Evolutionary conservation across 2,113 vertebrate species (phyloP), one percentile per base, ranked within the genome.

Genomic region (Andinoacara biseriatus): DNA sequence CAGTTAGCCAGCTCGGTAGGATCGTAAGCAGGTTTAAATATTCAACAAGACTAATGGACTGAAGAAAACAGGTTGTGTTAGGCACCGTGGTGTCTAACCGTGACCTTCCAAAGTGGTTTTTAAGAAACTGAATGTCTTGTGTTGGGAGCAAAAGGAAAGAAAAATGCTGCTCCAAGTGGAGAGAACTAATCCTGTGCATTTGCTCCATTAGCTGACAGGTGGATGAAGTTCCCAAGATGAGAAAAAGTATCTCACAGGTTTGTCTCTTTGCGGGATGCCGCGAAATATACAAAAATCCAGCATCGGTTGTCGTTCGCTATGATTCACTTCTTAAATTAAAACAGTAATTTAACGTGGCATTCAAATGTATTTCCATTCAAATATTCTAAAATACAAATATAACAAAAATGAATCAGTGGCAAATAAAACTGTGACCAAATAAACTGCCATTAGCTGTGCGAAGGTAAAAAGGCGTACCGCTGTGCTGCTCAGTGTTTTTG

Each of bases 361-460:
- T 46, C 43, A 46, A 46, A 46, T 46, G 15, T 46, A 15, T 46
- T 24, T 46, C 8, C 22, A 26, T 67, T 1, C 63, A 14, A 26
- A 26, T 18, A 67, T 46, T 17, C 22, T 24, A 15, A 67, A 67
- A 67, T 40, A 67, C 38, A 67, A 46, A 46, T 15, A 15, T 15
- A 46, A 46, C 13, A 46, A 46, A 46, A 15, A 46, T 15, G 13
- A 46, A 46, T 46, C 43, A 46, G 13, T 67, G 63, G 8, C 38
- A 67, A 67, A 46, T 46, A 5, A 46, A 46, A 46, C 11, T 46
- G 43, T 46, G 11, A 14, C 43, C 14, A 46, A 46, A 46, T 14
- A 65, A 49, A 17, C 15, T 49, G 46, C 46, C 46, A 65, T 10
- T 0, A 0, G 35, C 35, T 24, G n/a, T 43, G 0, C 43, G 22